Evolutionary conservation across 2,888 invertebrate species (phyloP), one percentile per base, ranked within the genome.

Genomic region (Pediacus dermestoides): DNA sequence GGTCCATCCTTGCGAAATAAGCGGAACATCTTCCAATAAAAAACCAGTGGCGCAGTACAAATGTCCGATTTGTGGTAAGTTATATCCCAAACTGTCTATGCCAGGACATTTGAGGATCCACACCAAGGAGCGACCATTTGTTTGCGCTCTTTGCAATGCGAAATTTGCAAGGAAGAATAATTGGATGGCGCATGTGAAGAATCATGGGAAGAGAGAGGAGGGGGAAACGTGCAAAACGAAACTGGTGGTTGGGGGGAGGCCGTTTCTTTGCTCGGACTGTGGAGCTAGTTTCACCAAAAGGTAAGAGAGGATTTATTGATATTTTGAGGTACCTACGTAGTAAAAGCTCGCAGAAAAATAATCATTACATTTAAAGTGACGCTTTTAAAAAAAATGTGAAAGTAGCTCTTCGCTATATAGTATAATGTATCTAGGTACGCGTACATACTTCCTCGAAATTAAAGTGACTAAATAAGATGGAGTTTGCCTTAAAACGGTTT

Each of bases 91-190:
- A 59, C 68, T 76, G 6, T 81, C 84, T 0, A 65, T 89, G 9
- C 74, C 81, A 1, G 76, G 77, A 39, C 88, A 88, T 63, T 66
- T 88, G 26, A 74, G 83, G 16, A 75, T 76, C 36, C 88, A 89
- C 57, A 87, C 87, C 0, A 77, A 81, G 15, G 88, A 88, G 58
- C 75, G 81, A 41, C 82, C 83, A 0, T 86, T 77, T 53, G 67
- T 72, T 2, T 89, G 89, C 53, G 64, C 71, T 0, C 60, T 70
- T 2, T 89, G 88, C 58, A 68, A 68, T 1, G 70, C 76, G 0
- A 76, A 76, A 43, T 89, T 88, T 58, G 76, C 80, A 0, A 71
- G 84, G 14, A 78, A 80, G 50, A 77, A 80, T 30, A 81, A 81
- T 53, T 69, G 84, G 33, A 74, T 75, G 16, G 75, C 74, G 38